Base-by-base conservation (phyloP, 2,113 vertebrate species). In the Clarias magur region DNA sequence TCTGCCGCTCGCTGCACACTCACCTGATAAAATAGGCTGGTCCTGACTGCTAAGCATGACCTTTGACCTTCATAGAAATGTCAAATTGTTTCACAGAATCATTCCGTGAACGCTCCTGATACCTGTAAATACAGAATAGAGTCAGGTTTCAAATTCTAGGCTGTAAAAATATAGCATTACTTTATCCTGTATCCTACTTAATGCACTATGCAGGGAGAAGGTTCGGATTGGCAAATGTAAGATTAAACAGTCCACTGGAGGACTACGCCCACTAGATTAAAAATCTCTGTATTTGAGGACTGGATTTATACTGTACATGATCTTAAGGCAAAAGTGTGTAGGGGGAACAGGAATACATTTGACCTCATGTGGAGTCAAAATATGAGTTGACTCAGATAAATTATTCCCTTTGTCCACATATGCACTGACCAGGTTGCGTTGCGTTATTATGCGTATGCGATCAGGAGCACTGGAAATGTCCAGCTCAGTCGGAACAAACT, bases 11-110 rank as follows among this genome's bases (percentile, higher is more conserved):
- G 27, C 72, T 72, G 70, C 75, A 75, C 79, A 72, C 17, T 17
- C 62, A 23, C 70, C 80, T 59, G 30, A 48, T 87, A 57, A 87
- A 83, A 83, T 70, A 85, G 83, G 78, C 87, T 80, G 81, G 88
- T 89, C 79, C 85, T 80, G 83, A 86, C 85, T 83, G 65, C 42
- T 85, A 78, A 85, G 79, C 65, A 25, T 84, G 87, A 86, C 86
- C 87, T 89, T 34, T 81, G 84, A 86, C 87, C 75, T 59, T 67
- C 83, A 67, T 63, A 83, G 62, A 48, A 38, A 21, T 27, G 54
- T 85, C 76, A 87, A 84, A 1, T 25, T 60, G 48, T 60, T 34
- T 81, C 79, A 81, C 9, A 0, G 54, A 80, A 80, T 30, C 54
- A 57, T 56, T 57, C 2, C 54, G 54, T 57, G 54, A 3, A 6